Percentiles rank a stretch among this genome's conserved stretches.
Conservation (phyloP, 2,113 vertebrate genomes). For the Crocuta crocuta region DNA sequence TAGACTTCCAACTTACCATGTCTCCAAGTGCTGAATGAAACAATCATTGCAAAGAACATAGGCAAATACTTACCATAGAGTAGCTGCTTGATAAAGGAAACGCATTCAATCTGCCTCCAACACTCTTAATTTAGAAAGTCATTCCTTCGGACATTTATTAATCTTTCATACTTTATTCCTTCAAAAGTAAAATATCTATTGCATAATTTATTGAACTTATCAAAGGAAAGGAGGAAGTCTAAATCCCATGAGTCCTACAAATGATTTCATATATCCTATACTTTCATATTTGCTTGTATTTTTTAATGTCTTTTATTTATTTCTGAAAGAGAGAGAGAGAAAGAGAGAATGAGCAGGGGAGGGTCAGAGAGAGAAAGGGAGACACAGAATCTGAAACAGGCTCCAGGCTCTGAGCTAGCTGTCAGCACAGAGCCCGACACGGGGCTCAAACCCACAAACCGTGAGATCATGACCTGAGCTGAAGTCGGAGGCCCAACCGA, state of each 20-base stretch:
- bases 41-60: background rate
- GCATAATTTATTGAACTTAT: background rate
- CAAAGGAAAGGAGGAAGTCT: background rate
- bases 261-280: background rate
- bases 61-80: background rate
- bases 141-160: conserved; percentile 16
- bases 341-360: too few species aligned
- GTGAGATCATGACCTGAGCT: too few species aligned
- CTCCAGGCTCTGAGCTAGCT: too few species aligned
- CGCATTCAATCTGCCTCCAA: background rate
- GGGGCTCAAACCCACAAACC: too few species aligned
- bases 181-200: background rate
- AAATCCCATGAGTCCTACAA: background rate
- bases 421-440: too few species aligned
- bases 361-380: too few species aligned
- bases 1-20: background rate
- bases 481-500: too few species aligned
- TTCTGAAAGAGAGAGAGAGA: too few species aligned
- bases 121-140: background rate
- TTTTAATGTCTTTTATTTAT: too few species aligned
- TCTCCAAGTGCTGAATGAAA: background rate
- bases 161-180: background rate
- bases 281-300: background rate
- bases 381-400: too few species aligned
- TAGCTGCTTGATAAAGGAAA: background rate